Evolutionary conservation across 2,113 vertebrate genomes (phyloP).

Genomic region (Forbesichthys papilliferus): DNA sequence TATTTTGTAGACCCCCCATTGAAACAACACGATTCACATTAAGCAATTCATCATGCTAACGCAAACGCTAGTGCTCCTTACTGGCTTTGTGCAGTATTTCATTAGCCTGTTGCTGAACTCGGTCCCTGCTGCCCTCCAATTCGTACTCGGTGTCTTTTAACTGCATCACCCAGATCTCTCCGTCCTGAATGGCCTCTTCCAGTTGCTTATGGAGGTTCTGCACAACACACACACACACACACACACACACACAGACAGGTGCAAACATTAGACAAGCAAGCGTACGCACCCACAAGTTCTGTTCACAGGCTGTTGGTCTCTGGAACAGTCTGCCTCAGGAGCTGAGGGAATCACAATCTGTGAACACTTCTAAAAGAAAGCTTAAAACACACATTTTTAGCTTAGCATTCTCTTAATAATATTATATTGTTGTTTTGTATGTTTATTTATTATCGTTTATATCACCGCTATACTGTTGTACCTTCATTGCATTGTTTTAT

Average conservation of each 20-base stretch:
- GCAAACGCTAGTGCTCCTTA: slow-evolving; percentile 49
- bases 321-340: too few relatives aligned
- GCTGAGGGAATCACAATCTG: too few relatives aligned
- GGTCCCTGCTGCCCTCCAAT: slow-evolving; percentile 87
- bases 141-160: slow-evolving; percentile 95
- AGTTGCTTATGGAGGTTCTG: slow-evolving; percentile 95
- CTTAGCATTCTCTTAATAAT: too few relatives aligned
- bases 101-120: slow-evolving; percentile 91
- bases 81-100: slow-evolving; percentile 94
- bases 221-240: slow-evolving; percentile 10
- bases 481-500: too few relatives aligned
- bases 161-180: slow-evolving; percentile 90
- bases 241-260: slow-evolving; percentile 6
- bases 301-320: too few relatives aligned
- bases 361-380: too few relatives aligned
- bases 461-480: too few relatives aligned
- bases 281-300: background rate
- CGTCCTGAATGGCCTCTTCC: slow-evolving; percentile 91
- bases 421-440: too few relatives aligned
- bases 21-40: too few relatives aligned
- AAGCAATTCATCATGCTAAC: background rate
- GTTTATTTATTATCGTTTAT: too few relatives aligned
- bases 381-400: too few relatives aligned
- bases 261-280: background rate
- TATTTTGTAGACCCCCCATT: too few relatives aligned